Conservation (phyloP, 2,888 invertebrate species). For the Apodemia mormo region DNA sequence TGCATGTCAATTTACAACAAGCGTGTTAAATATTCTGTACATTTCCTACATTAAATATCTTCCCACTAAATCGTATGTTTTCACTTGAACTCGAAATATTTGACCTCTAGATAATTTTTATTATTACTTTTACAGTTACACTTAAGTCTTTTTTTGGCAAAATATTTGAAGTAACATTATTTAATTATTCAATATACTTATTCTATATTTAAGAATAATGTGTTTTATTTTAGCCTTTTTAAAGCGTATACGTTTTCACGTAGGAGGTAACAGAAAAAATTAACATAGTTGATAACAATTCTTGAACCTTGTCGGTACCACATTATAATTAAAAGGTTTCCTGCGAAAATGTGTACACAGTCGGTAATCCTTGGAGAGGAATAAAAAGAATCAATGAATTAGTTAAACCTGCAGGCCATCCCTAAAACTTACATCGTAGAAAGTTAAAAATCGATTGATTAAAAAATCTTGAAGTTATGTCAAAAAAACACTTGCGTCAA, state of each 20-base stretch:
- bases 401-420: too few relatives aligned
- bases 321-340: too few relatives aligned
- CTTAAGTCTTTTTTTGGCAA: constrained; percentile 78
- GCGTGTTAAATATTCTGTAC: constrained; percentile 46
- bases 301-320: too few relatives aligned
- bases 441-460: too few relatives aligned
- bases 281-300: background rate
- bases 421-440: too few relatives aligned
- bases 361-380: too few relatives aligned
- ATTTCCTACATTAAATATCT: constrained; percentile 58
- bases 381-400: too few relatives aligned
- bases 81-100: constrained; percentile 72
- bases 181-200: constrained; percentile 83
- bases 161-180: constrained; percentile 80
- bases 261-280: background rate
- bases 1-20: constrained; percentile 52
- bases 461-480: too few relatives aligned
- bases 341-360: too few relatives aligned
- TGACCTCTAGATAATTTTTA: constrained; percentile 73
- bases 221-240: constrained; percentile 60
- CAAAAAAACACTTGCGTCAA: too few relatives aligned
- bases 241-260: background rate
- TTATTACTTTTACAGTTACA: constrained; percentile 78
- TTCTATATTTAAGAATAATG: constrained; percentile 73
- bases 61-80: constrained; percentile 58